Percentiles rank a stretch among this genome's conserved stretches.
Evolutionary conservation across 2,797 vertebrate genomes (phyloP).

Genomic region (Rhabdomys pumilio): DNA sequence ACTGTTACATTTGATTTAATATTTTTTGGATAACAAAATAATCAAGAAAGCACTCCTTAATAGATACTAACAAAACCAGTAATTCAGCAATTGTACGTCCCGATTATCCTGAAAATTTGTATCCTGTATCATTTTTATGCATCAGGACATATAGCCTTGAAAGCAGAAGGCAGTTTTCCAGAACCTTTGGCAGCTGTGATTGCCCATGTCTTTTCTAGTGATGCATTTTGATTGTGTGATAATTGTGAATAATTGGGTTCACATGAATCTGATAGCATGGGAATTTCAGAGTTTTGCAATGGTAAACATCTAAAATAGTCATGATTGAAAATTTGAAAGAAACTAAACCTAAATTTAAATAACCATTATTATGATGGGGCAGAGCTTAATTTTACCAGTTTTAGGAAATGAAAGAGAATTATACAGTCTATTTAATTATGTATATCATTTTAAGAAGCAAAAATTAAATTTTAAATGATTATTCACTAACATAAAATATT

Average conservation of each 20-base stretch:
- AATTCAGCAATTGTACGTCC: slow-evolving; percentile 12
- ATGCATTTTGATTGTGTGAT: slow-evolving; percentile 34
- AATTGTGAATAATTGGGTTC: slow-evolving; percentile 13
- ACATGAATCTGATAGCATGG: background rate
- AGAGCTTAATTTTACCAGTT: slow-evolving; percentile 6
- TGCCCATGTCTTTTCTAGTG: background rate
- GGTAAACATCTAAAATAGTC: slow-evolving; percentile 57
- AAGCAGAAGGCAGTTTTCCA: background rate
- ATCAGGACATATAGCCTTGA: background rate
- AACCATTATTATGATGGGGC: slow-evolving; percentile 42
- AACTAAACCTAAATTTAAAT: slow-evolving; percentile 70
- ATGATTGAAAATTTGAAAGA: slow-evolving; percentile 64
- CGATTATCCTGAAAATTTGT: background rate
- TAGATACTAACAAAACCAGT: background rate
- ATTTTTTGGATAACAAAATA: background rate
- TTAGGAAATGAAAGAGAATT: slow-evolving; percentile 65
- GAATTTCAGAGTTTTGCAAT: slow-evolving; percentile 32
- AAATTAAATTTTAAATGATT: slow-evolving; percentile 76
- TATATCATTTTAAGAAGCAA: slow-evolving; percentile 75
- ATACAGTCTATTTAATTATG: slow-evolving; percentile 65
- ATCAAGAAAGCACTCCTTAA: accelerated
- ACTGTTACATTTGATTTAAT: background rate
- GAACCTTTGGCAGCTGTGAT: background rate
- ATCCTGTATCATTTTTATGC: background rate
- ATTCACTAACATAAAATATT: slow-evolving; percentile 75